These are phyloP conservation scores for Tethya wilhelma DNA, from an alignment of 37 sponge, comb jelly and placozoan genomes.

Conservation along the genomic window DNA sequence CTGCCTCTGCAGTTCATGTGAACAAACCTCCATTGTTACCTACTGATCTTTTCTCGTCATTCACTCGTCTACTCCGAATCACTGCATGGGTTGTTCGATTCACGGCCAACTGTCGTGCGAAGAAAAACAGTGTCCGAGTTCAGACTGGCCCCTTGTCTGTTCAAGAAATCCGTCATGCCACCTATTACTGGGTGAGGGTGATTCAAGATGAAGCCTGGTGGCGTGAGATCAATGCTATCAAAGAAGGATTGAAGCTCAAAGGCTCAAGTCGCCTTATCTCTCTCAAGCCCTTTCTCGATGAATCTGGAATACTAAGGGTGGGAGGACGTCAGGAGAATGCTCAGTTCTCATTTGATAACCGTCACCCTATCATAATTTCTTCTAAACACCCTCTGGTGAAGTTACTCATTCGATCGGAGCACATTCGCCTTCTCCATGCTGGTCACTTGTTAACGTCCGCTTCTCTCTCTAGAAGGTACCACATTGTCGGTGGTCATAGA, in stretches of 20 bases:
- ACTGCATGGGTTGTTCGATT: constrained; percentile 49
- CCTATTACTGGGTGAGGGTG: not conserved
- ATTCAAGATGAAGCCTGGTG: not conserved
- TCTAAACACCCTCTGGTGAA: constrained; percentile 23
- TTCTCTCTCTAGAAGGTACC: constrained; percentile 14
- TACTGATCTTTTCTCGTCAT: too few relatives aligned
- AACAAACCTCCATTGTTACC: too few relatives aligned
- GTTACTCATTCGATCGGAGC: constrained; percentile 36
- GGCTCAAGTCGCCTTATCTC: not conserved
- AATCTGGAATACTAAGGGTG: constrained; percentile 23
- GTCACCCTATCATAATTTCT: constrained; percentile 41
- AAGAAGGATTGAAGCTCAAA: not conserved
- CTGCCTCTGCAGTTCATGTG: too few relatives aligned
- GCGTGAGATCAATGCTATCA: not conserved
- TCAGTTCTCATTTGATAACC: constrained; percentile 1
- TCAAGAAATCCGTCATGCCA: not conserved
- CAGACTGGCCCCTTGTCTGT: not conserved
- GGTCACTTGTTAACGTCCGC: constrained; percentile 17
- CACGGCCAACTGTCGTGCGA: constrained; percentile 23
- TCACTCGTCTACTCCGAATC: constrained; percentile 20
- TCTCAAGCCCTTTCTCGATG: constrained; percentile 43
- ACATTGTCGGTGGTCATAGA: constrained; percentile 14
- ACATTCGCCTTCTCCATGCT: constrained; percentile 35
- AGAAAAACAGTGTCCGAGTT: not conserved
- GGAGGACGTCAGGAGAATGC: constrained; percentile 41